Evolutionary conservation across 2,888 invertebrate species (phyloP), one percentile per base, ranked within the genome.

Genomic region (Ormyrus nitidulus): DNA sequence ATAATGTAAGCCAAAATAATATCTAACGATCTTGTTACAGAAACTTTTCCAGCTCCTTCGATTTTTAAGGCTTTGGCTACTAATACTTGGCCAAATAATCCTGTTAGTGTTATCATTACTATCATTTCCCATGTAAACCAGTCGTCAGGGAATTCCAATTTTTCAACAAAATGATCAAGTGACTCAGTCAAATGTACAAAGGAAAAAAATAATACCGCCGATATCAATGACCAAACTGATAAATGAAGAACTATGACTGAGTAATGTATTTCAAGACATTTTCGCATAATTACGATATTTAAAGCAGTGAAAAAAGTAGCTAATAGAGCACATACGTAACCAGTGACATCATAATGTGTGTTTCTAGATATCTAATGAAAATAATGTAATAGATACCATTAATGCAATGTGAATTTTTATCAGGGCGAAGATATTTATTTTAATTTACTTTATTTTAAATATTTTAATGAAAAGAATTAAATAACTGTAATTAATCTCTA

Each of bases 231-330:
- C 91, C 91, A 91, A 54, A 87, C 82, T 0, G 91, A 91, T 54
- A 91, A 84, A 82, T 91, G 91, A 59, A 91, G 86, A 5, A 92
- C 91, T 64, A 91, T 87, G 0, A 91, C 88, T 0, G 91, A 91
- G 84, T 89, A 91, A 83, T 91, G 91, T 46, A 91, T 91, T 81
- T 91, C 90, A 46, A 89, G 86, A 80, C 91, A 91, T 84, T 91
- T 91, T 77, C 91, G 86, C 91, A 91, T 91, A 13, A 91, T 87
- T 0, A 92, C 91, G 49, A 91, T 91, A 72, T 92, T 92, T 58
- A 91, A 82, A 6, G 92, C 91, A 2, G 91, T 91, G 82, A 91
- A 91, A 3, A 91, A 69, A 0, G 91, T 91, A 54, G 91, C 91
- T 46, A 89, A 82, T 0, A 92, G 84, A 6, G 91, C 92, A 58